Evolutionary conservation across 2,888 invertebrate species (phyloP).

Genomic region (Dexiosoma caninum): DNA sequence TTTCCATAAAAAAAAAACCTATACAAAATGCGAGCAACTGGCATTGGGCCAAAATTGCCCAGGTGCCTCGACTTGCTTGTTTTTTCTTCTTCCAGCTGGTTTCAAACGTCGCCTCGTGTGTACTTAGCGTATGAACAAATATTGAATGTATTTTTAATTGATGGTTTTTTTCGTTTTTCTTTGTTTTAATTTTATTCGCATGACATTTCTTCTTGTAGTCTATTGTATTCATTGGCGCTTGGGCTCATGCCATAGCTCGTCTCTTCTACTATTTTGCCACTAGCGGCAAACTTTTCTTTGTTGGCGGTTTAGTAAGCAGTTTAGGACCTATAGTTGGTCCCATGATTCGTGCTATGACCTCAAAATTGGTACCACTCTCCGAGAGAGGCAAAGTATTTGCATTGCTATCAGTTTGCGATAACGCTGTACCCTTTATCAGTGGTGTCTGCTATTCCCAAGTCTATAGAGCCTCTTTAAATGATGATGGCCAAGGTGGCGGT

Average conservation of each 20-base stretch:
- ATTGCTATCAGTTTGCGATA: constrained; percentile 87
- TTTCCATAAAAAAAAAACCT: no score
- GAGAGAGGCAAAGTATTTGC: constrained; percentile 90
- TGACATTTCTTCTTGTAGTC: constrained; percentile 73
- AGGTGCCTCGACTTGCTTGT: no score
- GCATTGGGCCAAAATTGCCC: no score
- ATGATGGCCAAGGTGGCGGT: constrained; percentile 79
- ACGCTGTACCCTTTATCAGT: constrained; percentile 87
- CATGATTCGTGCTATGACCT: constrained; percentile 88
- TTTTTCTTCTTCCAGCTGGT: no score
- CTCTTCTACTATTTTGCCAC: constrained; percentile 83
- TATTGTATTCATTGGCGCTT: constrained; percentile 85
- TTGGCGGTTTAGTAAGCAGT: constrained; percentile 86
- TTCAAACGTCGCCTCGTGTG: no score
- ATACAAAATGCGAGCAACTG: no score
- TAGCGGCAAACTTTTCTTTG: constrained; percentile 81
- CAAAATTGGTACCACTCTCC: constrained; percentile 84
- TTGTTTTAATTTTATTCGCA: neutral
- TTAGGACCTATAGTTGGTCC: constrained; percentile 88
- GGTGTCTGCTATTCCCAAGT: constrained; percentile 84
- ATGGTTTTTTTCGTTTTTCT: neutral
- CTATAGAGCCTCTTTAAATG: constrained; percentile 83
- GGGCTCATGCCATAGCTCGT: constrained; percentile 84
- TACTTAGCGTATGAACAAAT: neutral
- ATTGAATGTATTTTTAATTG: neutral